phyloP scores from a whole-genome alignment of 2,113 vertebrate genomes.

The Tiliqua scincoides region DNA sequence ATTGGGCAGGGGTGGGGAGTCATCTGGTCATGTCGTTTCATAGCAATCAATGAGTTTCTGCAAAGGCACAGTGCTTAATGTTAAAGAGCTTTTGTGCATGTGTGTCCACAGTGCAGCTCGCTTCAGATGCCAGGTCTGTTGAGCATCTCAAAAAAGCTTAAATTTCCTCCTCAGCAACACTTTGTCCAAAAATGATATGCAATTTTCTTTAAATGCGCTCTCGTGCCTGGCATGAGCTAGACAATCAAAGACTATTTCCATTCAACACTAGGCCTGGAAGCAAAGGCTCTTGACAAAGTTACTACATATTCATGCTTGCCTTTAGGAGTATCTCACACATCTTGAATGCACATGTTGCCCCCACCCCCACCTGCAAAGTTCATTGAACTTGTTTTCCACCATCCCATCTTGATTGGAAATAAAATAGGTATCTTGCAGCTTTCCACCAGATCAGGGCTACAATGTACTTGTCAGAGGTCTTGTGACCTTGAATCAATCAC shows the following conservation, averaged over 20 bases:
- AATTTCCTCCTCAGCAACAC: neutral
- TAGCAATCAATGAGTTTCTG: neutral
- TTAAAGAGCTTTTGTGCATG: neutral
- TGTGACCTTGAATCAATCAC: constrained; percentile 27
- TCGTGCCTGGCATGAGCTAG: neutral
- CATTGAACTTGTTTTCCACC: neutral
- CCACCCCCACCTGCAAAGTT: neutral
- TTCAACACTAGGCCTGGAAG: constrained; percentile 31
- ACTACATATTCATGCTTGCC: constrained; percentile 17
- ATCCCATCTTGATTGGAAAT: neutral
- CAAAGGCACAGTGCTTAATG: neutral
- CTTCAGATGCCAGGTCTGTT: too few relatives aligned
- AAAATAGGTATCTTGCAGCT: neutral
- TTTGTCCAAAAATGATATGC: neutral
- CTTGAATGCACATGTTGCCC: neutral
- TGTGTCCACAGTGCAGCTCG: neutral
- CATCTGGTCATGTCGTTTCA: neutral
- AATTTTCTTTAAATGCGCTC: neutral
- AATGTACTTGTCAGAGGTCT: neutral
- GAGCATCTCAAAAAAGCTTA: neutral
- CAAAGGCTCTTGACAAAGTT: constrained; percentile 15
- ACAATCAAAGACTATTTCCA: constrained; percentile 23
- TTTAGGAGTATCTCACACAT: neutral
- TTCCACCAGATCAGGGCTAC: neutral
- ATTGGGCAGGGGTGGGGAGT: neutral